These are phyloP conservation scores for Oryctes rhinoceros DNA, from an alignment of 1,140 invertebrate species.

Conservation along the genomic window DNA sequence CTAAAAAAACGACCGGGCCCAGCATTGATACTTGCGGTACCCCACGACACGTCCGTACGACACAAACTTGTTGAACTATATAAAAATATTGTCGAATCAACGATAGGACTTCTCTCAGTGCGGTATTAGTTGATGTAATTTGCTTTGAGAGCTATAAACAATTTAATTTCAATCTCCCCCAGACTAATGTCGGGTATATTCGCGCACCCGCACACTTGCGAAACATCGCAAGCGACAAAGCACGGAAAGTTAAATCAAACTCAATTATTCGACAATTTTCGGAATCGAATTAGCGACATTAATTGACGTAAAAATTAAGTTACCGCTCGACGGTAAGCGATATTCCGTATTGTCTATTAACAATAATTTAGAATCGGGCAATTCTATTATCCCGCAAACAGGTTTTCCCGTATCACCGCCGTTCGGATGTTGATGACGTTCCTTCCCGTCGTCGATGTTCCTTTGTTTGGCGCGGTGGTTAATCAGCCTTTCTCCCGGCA, in stretches of 20 bases:
- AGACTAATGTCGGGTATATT: too few relatives aligned
- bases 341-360: constrained; percentile 33
- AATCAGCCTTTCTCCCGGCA: neutral
- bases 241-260: constrained; percentile 24
- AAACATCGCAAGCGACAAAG: constrained; percentile 20
- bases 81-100: too few relatives aligned
- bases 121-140: too few relatives aligned
- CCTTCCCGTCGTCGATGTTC: neutral
- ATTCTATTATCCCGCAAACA: constrained; percentile 32
- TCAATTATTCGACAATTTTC: constrained; percentile 24
- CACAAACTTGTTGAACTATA: too few relatives aligned
- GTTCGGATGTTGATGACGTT: constrained; percentile 4
- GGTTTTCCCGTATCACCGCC: neutral
- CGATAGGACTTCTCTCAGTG: too few relatives aligned
- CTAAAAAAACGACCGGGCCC: too few relatives aligned
- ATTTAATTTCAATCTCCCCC: too few relatives aligned
- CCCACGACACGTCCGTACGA: too few relatives aligned
- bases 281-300: constrained; percentile 30
- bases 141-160: too few relatives aligned
- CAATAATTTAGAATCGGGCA: constrained; percentile 28
- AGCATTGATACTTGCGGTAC: too few relatives aligned
- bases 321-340: constrained; percentile 30
- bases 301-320: constrained; percentile 35
- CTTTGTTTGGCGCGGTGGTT: constrained; percentile 27
- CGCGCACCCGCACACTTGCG: too few relatives aligned